A percentile compares a stretch with the other conserved stretches of the same genome.
Conservation (phyloP, 2,797 vertebrate genomes). For the Sciurus carolinensis region DNA sequence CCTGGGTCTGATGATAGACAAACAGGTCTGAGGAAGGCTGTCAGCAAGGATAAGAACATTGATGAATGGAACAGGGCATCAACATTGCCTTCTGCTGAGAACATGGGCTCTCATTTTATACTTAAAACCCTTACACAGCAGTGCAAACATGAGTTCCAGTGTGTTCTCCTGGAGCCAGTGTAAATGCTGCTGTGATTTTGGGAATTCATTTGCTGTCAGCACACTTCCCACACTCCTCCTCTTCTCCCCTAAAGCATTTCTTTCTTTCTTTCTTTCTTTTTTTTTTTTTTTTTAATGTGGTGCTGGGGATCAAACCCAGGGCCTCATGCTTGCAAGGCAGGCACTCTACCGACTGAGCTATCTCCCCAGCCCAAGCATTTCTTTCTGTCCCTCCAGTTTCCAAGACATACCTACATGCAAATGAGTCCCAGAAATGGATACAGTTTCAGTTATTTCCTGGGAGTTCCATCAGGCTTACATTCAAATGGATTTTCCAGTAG, state of each 20-base stretch:
- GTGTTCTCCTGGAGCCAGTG: background rate
- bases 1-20: background rate
- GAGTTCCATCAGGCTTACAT: background rate
- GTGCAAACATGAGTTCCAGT: background rate
- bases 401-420: background rate
- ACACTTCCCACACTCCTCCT: background rate
- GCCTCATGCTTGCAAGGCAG: no score
- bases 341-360: no score
- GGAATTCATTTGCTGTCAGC: background rate
- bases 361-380: no score
- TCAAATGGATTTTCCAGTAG: background rate
- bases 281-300: no score
- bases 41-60: accelerated
- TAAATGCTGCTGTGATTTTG: background rate
- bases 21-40: accelerated
- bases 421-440: background rate
- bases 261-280: no score
- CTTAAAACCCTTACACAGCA: background rate
- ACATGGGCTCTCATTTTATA: background rate
- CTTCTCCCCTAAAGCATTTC: background rate
- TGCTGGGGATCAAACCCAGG: no score
- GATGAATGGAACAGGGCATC: no score
- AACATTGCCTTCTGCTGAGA: background rate
- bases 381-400: background rate
- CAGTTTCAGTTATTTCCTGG: background rate